These are phyloP conservation scores for Bhutanitis thaidina DNA, from an alignment of 2,888 invertebrate genomes.

Conservation along the genomic window DNA sequence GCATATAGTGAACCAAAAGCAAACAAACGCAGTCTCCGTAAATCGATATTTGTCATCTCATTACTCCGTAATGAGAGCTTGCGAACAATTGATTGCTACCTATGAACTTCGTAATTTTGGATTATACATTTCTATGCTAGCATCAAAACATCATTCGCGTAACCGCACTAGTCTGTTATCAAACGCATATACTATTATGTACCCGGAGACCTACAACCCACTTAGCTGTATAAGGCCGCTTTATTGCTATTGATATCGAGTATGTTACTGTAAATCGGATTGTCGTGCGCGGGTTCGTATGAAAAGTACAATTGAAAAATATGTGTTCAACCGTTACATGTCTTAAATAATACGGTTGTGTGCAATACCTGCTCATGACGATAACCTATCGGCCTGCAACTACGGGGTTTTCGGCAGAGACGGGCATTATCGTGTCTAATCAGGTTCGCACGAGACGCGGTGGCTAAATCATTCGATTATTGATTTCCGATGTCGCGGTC, in stretches of 20 bases:
- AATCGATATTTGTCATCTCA: no score
- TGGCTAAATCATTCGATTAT: conserved; percentile 80
- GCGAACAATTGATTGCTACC: conserved; percentile 4
- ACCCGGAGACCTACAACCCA: conserved; percentile 26
- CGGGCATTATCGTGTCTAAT: conserved; percentile 75
- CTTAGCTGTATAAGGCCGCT: conserved; percentile 44
- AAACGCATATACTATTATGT: conserved; percentile 12
- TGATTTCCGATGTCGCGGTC: conserved; percentile 79
- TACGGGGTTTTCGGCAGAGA: conserved; percentile 44
- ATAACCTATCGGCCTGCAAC: conserved; percentile 65
- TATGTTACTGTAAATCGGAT: conserved; percentile 57
- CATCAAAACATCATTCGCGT: conserved; percentile 1
- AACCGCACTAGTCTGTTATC: conserved; percentile 11
- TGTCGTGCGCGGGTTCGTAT: conserved; percentile 57
- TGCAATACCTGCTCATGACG: conserved; percentile 43
- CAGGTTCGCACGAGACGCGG: conserved; percentile 78
- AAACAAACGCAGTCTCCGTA: no score
- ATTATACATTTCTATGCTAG: not conserved
- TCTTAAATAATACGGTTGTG: conserved; percentile 60
- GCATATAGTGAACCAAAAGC: no score
- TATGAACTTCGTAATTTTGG: conserved; percentile 1
- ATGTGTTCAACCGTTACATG: conserved; percentile 65
- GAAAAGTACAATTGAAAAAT: conserved; percentile 67
- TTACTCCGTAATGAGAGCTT: not conserved
- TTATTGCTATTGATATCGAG: conserved; percentile 53